Evolutionary conservation across 2,888 invertebrate species (phyloP), one percentile per base, ranked within the genome.

Genomic region (Drosophila incognita): DNA sequence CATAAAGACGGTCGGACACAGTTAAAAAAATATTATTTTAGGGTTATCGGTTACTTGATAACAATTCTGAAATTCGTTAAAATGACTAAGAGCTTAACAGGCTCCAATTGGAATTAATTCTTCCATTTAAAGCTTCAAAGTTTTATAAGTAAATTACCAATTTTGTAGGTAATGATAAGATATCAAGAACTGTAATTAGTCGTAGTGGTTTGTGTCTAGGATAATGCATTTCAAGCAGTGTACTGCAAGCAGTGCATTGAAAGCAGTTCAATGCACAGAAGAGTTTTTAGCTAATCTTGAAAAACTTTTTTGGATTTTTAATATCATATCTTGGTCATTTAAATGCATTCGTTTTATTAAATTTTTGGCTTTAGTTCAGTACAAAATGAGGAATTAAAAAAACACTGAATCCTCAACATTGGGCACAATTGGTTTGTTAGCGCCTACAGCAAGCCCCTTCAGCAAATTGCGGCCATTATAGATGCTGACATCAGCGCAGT

Each of bases 401-500:
- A 27, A 0, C n/a, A 60, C 11, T 66, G 31, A 58, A 46, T 40
- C 57, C 49, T 77, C 38, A 8, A 8, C 48, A 13, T 35, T 33
- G 38, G 62, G 48, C 36, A n/a, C 81, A 18, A 60, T 58, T 1
- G 76, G 66, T 0, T 38, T 11, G 3, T 29, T 56, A 15, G 29
- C 75, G 7, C 21, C 59, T 18, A 24, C 54, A 27, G 64, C 59
- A 51, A 52, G 7, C 48, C 83, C 75, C 64, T 79, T 74, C 2
- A 72, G 18, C 42, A 76, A 40, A 21, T 76, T 84, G 70, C 85
- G 84, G 8, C 87, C 85, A 75, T 81, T 72, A 58, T 49, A 60
- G 49, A 92, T 85, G 65, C 85, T 79, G 24, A 94, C 92, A 80
- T 95, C 94, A 5, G 94, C 93, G 82, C 94, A 95, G 31, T 93